These are phyloP conservation scores for Halocynthia roretzi DNA, from an alignment of 23 tunicate genomes.

Conservation along the genomic window DNA sequence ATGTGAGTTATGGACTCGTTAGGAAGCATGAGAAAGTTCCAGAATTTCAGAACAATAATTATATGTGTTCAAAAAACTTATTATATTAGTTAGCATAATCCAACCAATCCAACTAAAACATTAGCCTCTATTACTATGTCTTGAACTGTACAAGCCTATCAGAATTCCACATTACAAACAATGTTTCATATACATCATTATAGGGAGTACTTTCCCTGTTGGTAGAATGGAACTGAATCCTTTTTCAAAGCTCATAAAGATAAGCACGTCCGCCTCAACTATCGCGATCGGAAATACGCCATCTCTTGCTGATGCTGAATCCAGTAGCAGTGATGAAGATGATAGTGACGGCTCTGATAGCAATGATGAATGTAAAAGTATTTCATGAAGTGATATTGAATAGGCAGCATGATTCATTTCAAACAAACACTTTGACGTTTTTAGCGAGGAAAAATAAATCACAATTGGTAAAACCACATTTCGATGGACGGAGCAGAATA, in stretches of 20 bases:
- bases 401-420: background rate
- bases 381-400: background rate
- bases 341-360: conserved; percentile 42
- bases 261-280: conserved; percentile 51
- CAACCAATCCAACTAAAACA: no score
- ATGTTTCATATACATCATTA: no score
- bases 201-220: conserved; percentile 44
- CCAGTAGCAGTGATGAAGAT: conserved; percentile 41
- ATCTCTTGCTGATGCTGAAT: conserved; percentile 76
- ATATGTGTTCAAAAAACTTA: no score
- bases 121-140: no score
- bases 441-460: no score
- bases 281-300: conserved; percentile 26
- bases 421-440: background rate
- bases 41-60: no score
- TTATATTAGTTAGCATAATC: no score
- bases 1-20: no score
- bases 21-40: no score
- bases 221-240: conserved; percentile 79
- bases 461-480: conserved; percentile 30
- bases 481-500: conserved; percentile 73
- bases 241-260: conserved; percentile 36
- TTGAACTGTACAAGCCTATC: no score
- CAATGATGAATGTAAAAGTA: conserved; percentile 29
- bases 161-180: no score